phyloP scores from a whole-genome alignment of 1,140 invertebrate species.

The Nixonia krombeini region DNA sequence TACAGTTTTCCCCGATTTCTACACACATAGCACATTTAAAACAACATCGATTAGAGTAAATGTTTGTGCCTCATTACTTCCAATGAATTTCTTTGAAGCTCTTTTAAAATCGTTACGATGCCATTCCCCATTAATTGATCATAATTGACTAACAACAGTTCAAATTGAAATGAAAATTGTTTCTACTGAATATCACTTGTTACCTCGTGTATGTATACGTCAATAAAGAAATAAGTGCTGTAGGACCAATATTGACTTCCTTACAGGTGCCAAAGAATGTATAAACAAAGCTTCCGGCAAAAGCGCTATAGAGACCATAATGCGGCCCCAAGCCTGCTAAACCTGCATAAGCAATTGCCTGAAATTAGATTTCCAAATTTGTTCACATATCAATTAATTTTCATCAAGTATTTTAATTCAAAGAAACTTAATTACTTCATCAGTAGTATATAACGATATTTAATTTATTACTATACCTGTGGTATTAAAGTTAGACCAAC shows the following conservation, averaged over 20 bases:
- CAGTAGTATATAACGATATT: no score
- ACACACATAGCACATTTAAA: no score
- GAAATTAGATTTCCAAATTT: conserved; percentile 61
- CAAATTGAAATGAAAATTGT: not conserved
- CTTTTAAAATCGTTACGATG: no score
- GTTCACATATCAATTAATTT: no score
- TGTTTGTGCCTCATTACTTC: no score
- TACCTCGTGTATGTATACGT: conserved; percentile 77
- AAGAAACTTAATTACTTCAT: no score
- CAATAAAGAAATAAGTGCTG: conserved; percentile 81
- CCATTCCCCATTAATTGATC: conserved; percentile 23
- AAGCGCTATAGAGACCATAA: conserved; percentile 89
- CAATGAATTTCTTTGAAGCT: no score
- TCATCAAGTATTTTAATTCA: no score
- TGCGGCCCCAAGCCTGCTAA: conserved; percentile 81
- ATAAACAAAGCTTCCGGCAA: conserved; percentile 88
- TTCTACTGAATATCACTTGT: conserved; percentile 23
- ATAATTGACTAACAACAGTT: conserved; percentile 14
- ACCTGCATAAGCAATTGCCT: conserved; percentile 84
- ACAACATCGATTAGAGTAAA: no score
- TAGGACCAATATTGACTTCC: conserved; percentile 88
- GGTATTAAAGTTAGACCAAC: conserved; percentile 74
- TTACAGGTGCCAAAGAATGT: conserved; percentile 85
- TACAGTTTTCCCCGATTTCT: no score
- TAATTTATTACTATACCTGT: no score